Evolutionary conservation across 2,888 invertebrate species (phyloP).

Genomic region (Tholera decimalis): DNA sequence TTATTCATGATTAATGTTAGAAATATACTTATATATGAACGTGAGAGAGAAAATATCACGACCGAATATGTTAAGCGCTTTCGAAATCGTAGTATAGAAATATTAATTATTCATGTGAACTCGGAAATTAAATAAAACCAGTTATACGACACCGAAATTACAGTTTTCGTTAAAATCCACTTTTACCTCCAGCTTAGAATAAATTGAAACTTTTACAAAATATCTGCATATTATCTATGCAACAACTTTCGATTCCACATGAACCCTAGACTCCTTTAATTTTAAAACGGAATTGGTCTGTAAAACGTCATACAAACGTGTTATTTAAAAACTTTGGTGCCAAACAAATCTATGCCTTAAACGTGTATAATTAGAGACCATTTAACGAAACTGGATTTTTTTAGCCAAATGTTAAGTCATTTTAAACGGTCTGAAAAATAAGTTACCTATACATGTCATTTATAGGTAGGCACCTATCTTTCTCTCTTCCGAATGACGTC

Average conservation of each 20-base stretch:
- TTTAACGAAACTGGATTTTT: constrained; percentile 6
- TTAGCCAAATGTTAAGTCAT: background rate
- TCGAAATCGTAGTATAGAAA: constrained; percentile 68
- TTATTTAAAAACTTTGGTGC: background rate
- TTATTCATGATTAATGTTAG: constrained; percentile 54
- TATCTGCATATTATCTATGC: constrained; percentile 45
- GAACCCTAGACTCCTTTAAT: constrained; percentile 12
- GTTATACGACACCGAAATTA: constrained; percentile 64
- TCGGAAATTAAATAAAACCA: constrained; percentile 67
- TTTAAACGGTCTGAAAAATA: constrained; percentile 8
- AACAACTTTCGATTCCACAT: constrained; percentile 57
- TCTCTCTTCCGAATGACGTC: background rate
- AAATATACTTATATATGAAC: constrained; percentile 39
- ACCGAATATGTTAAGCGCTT: constrained; percentile 66
- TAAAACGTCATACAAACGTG: background rate
- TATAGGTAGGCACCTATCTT: background rate
- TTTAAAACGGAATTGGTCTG: constrained; percentile 4
- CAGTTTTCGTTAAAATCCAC: constrained; percentile 67
- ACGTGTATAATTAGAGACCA: background rate
- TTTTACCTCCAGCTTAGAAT: constrained; percentile 63
- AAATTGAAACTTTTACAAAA: constrained; percentile 53
- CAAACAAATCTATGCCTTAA: background rate
- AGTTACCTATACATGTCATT: background rate
- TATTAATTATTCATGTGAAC: constrained; percentile 73
- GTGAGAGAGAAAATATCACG: constrained; percentile 69